Conservation (phyloP, 1,140 invertebrate species). For the Euura saliciscinereae region DNA sequence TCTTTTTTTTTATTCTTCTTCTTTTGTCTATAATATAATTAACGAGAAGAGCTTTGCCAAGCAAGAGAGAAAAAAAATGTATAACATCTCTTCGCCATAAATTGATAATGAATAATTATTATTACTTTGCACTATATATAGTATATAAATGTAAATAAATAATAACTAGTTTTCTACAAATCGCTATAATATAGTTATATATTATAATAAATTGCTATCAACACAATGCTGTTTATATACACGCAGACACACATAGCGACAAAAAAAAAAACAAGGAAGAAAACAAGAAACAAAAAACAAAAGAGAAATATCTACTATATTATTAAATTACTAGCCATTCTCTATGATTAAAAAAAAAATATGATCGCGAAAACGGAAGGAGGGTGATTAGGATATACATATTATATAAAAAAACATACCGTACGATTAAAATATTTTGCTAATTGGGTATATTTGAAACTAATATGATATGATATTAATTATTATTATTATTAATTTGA, state of each 20-base stretch:
- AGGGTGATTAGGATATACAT: too few species aligned
- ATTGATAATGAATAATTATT: too few species aligned
- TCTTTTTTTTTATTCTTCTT: conserved; percentile 3
- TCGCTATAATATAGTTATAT: too few species aligned
- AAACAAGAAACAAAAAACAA: not conserved
- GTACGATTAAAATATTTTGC: not conserved
- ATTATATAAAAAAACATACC: too few species aligned
- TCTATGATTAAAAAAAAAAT: too few species aligned
- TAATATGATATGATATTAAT: not conserved
- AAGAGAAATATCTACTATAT: not conserved
- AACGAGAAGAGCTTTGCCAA: not conserved
- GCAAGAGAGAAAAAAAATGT: too few species aligned
- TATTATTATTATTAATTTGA: not conserved
- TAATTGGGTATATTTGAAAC: conserved; percentile 1
- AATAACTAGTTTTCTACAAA: too few species aligned
- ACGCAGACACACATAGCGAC: not conserved
- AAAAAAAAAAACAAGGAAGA: not conserved
- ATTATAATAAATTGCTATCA: not conserved
- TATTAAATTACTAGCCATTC: too few species aligned
- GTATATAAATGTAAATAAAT: too few species aligned
- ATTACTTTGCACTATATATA: too few species aligned
- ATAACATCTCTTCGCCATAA: too few species aligned
- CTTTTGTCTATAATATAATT: conserved; percentile 9
- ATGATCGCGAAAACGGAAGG: too few species aligned
- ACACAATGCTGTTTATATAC: not conserved